These are phyloP conservation scores for Drosophila nebulosa DNA, from an alignment of 1,140 invertebrate genomes.

Conservation along the genomic window DNA sequence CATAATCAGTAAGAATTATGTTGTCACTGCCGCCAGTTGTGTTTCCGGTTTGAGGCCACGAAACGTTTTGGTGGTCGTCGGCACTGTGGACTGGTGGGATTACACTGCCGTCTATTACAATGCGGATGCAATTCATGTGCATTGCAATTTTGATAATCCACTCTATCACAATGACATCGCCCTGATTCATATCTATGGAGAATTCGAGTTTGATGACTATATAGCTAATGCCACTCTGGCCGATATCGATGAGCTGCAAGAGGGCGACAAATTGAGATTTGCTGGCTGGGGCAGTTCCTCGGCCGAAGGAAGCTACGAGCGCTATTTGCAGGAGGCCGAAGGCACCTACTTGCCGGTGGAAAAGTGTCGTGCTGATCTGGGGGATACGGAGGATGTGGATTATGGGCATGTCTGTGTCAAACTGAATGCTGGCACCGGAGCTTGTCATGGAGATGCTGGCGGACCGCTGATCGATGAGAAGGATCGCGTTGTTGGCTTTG, in stretches of 20 bases:
- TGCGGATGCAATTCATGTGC: conserved; percentile 52
- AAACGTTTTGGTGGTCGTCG: conserved; percentile 38
- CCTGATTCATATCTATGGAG: conserved; percentile 72
- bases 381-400: conserved; percentile 51
- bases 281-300: conserved; percentile 82
- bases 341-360: conserved; percentile 45
- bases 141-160: conserved; percentile 76
- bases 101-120: conserved; percentile 19
- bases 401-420: conserved; percentile 84
- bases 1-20: conserved; percentile 69
- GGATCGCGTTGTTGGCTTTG: conserved; percentile 58
- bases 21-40: conserved; percentile 82
- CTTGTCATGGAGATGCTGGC: conserved; percentile 67
- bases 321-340: conserved; percentile 41
- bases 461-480: conserved; percentile 57
- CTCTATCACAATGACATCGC: conserved; percentile 82
- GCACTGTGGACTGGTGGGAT: conserved; percentile 48
- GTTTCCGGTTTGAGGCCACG: conserved; percentile 47
- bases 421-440: conserved; percentile 82
- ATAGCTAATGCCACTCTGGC: conserved; percentile 75
- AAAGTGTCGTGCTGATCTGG: conserved; percentile 28
- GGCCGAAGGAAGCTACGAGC: conserved; percentile 32
- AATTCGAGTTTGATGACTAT: conserved; percentile 78
- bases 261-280: conserved; percentile 69
- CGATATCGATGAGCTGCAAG: conserved; percentile 54